A percentile compares a stretch with the other conserved stretches of the same genome.
Conservation (phyloP, 2,797 vertebrate species). For the Acridotheres tristis region DNA sequence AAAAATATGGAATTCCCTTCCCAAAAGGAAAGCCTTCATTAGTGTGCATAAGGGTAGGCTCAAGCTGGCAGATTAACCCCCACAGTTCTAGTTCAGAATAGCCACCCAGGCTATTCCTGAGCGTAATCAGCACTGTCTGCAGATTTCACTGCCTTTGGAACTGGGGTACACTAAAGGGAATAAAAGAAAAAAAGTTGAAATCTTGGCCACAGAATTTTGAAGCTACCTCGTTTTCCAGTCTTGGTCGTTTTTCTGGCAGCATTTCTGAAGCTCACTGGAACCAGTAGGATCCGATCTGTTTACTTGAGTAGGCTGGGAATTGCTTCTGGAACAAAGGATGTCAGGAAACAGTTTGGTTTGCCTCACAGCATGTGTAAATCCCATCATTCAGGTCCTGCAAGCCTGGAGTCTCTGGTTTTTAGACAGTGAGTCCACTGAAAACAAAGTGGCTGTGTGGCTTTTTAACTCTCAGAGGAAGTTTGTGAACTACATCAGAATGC, state of each 20-base stretch:
- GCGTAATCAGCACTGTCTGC: not conserved
- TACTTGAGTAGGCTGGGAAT: conserved; percentile 22
- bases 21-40: not conserved
- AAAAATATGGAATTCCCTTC: not conserved
- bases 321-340: conserved; percentile 27
- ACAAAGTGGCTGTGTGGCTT: conserved; percentile 6
- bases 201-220: not conserved
- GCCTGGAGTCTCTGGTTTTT: not conserved
- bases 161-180: not conserved
- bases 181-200: not conserved
- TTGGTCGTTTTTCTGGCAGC: not conserved
- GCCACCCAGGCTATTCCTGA: not conserved
- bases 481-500: not conserved
- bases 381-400: not conserved
- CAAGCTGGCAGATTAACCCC: not conserved
- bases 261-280: not conserved
- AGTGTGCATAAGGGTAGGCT: not conserved
- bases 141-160: not conserved
- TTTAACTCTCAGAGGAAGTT: not conserved
- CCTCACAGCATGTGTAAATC: conserved; percentile 35
- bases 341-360: conserved; percentile 39
- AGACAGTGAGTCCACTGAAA: conserved; percentile 1
- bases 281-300: not conserved
- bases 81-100: not conserved
- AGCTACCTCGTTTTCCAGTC: not conserved